Conservation (phyloP, 2,888 invertebrate species). For the Eilema depressum region DNA sequence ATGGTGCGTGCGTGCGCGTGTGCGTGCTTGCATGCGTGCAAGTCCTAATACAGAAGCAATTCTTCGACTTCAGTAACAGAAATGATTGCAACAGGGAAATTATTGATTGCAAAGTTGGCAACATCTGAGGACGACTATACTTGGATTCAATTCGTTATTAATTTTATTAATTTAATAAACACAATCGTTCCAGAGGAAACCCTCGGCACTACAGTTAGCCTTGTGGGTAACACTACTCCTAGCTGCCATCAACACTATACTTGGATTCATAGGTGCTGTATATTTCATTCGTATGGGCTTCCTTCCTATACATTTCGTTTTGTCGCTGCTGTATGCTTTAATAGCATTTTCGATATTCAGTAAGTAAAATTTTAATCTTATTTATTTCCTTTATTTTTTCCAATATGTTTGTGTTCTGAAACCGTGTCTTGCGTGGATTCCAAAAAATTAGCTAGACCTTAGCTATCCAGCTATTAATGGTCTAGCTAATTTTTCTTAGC, state of each 20-base stretch:
- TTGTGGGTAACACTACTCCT: conserved; percentile 21
- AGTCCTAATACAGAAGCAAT: too few relatives aligned
- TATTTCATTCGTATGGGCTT: conserved; percentile 34
- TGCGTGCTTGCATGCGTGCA: too few relatives aligned
- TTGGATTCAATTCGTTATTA: neutral
- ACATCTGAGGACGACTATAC: too few relatives aligned
- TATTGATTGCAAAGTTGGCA: too few relatives aligned
- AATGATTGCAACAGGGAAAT: too few relatives aligned
- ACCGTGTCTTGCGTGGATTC: too few relatives aligned
- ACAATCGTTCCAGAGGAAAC: conserved; percentile 27
- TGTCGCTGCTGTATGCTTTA: conserved; percentile 25
- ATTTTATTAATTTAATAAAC: neutral
- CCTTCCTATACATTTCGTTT: conserved; percentile 25
- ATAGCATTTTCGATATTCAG: conserved; percentile 34
- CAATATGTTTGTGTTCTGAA: too few relatives aligned
- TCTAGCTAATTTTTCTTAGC: too few relatives aligned
- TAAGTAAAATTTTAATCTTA: conserved; percentile 25
- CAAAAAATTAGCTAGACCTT: too few relatives aligned
- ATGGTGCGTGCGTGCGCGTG: too few relatives aligned
- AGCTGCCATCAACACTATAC: conserved; percentile 11
- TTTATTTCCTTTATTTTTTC: neutral
- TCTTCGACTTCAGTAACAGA: too few relatives aligned
- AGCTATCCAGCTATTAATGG: too few relatives aligned
- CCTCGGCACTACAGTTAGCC: conserved; percentile 13
- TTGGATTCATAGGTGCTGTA: conserved; percentile 33